Conservation (phyloP, 2,888 invertebrate genomes). For the Macrosiphum euphorbiae region DNA sequence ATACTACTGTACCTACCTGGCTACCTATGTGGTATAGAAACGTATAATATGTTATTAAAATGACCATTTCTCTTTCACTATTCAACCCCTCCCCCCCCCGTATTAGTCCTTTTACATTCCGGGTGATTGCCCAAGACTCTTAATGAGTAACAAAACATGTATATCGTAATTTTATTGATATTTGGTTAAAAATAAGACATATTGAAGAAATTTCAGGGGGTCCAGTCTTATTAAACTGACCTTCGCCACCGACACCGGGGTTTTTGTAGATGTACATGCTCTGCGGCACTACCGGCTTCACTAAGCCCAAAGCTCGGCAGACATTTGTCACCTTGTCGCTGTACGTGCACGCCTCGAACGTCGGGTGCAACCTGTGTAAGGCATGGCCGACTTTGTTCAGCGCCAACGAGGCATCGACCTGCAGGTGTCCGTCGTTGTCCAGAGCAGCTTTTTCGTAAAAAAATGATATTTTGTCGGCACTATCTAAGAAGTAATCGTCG, state of each 20-base stretch:
- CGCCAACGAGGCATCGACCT: slow-evolving; percentile 77
- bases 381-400: slow-evolving; percentile 92
- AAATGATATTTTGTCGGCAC: slow-evolving; percentile 90
- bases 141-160: too few relatives aligned
- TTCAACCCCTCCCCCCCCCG: too few relatives aligned
- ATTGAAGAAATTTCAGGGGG: too few relatives aligned
- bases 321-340: slow-evolving; percentile 85
- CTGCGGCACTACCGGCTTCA: slow-evolving; percentile 88
- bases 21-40: too few relatives aligned
- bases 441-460: slow-evolving; percentile 92
- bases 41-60: too few relatives aligned
- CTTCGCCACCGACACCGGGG: slow-evolving; percentile 90
- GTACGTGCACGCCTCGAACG: slow-evolving; percentile 87
- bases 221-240: slow-evolving; percentile 71
- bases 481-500: slow-evolving; percentile 89
- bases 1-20: too few relatives aligned
- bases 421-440: slow-evolving; percentile 80
- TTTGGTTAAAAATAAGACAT: too few relatives aligned
- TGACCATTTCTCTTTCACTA: too few relatives aligned
- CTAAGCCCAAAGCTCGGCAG: slow-evolving; percentile 80
- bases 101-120: too few relatives aligned
- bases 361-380: slow-evolving; percentile 84
- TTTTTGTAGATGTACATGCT: slow-evolving; percentile 99
- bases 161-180: too few relatives aligned
- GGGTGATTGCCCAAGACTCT: too few relatives aligned